phyloP scores from a whole-genome alignment of 2,797 vertebrate genomes.

The Corythornis leucogaster region DNA sequence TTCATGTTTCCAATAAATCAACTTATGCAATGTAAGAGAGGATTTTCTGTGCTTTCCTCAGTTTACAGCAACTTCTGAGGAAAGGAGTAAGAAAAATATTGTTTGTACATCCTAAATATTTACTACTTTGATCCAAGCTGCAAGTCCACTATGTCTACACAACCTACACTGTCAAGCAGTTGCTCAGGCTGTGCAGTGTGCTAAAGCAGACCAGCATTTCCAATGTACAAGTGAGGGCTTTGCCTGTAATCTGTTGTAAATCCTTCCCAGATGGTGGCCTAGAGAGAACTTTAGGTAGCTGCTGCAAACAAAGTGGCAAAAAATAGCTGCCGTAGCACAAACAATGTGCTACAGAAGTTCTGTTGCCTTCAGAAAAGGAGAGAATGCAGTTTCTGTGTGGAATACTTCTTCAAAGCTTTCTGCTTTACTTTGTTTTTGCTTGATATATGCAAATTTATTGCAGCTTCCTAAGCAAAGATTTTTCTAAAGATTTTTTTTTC shows the following conservation, averaged over 20 bases:
- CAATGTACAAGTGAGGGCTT: slow-evolving; percentile 2
- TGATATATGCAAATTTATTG: slow-evolving; percentile 39
- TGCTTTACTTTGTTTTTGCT: background rate
- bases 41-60: background rate
- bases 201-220: background rate
- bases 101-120: background rate
- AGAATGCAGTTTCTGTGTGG: background rate
- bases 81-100: background rate
- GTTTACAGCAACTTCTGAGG: background rate
- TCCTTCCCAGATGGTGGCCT: slow-evolving; percentile 65
- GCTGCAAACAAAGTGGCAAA: background rate
- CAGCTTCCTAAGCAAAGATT: slow-evolving; percentile 1
- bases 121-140: background rate
- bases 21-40: background rate
- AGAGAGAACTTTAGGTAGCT: slow-evolving; percentile 28
- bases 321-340: background rate
- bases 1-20: background rate
- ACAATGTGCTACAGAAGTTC: background rate
- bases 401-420: slow-evolving; percentile 29
- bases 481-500: slow-evolving; percentile 15
- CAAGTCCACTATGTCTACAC: background rate
- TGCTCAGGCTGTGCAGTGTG: background rate
- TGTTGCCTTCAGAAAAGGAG: background rate
- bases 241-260: slow-evolving; percentile 53
- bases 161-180: background rate